These are phyloP conservation scores for Acrobasis consociella DNA, from an alignment of 2,888 invertebrate genomes.

Conservation along the genomic window DNA sequence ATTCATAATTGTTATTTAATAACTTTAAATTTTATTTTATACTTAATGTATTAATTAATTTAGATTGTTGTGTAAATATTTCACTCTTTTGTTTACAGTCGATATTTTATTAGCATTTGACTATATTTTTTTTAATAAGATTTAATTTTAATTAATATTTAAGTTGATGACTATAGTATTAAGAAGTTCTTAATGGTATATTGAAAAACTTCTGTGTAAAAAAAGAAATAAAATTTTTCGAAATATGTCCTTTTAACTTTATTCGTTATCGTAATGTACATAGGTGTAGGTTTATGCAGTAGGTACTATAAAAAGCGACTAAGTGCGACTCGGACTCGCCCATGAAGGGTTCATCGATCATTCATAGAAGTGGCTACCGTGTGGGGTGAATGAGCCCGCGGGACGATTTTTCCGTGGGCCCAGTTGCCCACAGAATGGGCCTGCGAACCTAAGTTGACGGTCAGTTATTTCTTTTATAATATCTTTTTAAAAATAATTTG, in stretches of 20 bases:
- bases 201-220: conserved; percentile 73
- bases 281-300: too few relatives aligned
- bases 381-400: too few relatives aligned
- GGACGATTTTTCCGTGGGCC: too few relatives aligned
- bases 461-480: too few relatives aligned
- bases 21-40: conserved; percentile 65
- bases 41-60: conserved; percentile 51
- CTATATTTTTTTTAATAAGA: conserved; percentile 52
- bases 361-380: too few relatives aligned
- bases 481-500: too few relatives aligned
- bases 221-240: conserved; percentile 69
- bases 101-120: conserved; percentile 60
- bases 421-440: too few relatives aligned
- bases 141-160: conserved; percentile 48
- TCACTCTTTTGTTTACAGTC: conserved; percentile 64
- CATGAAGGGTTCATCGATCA: too few relatives aligned
- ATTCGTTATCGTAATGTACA: not conserved
- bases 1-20: conserved; percentile 65
- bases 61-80: conserved; percentile 78
- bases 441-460: too few relatives aligned
- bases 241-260: conserved; percentile 39
- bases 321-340: too few relatives aligned
- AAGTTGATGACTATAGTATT: conserved; percentile 57
- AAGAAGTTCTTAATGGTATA: conserved; percentile 63
- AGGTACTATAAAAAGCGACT: too few relatives aligned